Evolutionary conservation across 2,888 invertebrate genomes (phyloP).

Genomic region (Buathra laborator): DNA sequence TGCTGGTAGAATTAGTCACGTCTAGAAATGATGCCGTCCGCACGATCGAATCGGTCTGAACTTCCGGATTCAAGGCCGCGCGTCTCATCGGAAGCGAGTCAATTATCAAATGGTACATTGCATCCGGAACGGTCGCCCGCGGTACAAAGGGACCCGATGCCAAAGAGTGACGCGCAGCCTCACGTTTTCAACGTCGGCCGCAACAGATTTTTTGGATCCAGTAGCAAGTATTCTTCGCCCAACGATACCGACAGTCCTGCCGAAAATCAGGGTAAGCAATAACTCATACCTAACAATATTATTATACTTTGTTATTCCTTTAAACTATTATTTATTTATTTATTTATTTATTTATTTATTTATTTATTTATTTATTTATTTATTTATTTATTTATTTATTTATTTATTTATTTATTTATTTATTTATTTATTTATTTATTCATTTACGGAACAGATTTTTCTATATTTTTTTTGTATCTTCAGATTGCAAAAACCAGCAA

Average conservation of each 20-base stretch:
- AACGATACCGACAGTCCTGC: conserved; percentile 59
- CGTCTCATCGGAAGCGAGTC: conserved; percentile 5
- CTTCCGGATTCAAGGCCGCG: conserved; percentile 9
- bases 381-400: neutral
- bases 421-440: neutral
- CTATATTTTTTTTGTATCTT: too few relatives aligned
- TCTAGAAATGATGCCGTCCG: conserved; percentile 41
- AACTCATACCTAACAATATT: neutral
- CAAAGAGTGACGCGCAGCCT: conserved; percentile 35
- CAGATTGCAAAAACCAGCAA: too few relatives aligned
- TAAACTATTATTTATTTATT: neutral
- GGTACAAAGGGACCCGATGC: conserved; percentile 14
- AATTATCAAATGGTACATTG: neutral
- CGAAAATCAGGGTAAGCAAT: conserved; percentile 54
- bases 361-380: neutral
- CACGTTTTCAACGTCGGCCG: conserved; percentile 41
- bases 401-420: neutral
- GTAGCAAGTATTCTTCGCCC: conserved; percentile 45
- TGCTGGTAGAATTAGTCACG: neutral
- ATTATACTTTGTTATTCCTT: neutral
- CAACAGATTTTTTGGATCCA: conserved; percentile 31
- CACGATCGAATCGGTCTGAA: neutral
- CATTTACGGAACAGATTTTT: too few relatives aligned
- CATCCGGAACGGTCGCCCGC: conserved; percentile 6
- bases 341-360: neutral